Conservation (phyloP, 2,888 invertebrate genomes). For the Shargacucullia verbasci region DNA sequence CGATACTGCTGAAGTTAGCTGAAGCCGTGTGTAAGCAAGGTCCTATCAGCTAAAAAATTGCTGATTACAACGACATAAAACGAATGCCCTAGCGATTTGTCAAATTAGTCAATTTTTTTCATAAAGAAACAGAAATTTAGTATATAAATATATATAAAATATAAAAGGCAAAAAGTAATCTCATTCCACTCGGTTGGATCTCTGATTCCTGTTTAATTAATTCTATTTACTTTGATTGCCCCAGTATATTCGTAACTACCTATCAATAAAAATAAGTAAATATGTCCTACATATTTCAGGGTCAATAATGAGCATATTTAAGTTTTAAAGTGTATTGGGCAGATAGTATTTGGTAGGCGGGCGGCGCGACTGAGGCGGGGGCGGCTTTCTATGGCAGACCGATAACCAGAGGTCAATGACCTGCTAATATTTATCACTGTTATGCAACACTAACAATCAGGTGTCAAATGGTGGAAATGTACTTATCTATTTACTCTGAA, state of each 20-base stretch:
- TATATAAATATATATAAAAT: too few species aligned
- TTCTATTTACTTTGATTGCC: too few species aligned
- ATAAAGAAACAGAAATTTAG: too few species aligned
- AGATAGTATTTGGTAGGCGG: conserved; percentile 11
- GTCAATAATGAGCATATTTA: too few species aligned
- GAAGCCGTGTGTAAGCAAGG: conserved; percentile 14
- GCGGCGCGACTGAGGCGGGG: conserved; percentile 43
- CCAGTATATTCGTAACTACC: too few species aligned
- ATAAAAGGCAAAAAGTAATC: too few species aligned
- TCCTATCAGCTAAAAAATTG: conserved; percentile 3
- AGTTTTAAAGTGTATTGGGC: conserved; percentile 20
- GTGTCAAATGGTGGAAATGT: conserved; percentile 41
- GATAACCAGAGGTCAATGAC: conserved; percentile 46
- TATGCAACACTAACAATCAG: conserved; percentile 46
- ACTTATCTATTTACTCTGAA: conserved; percentile 41
- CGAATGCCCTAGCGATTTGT: too few species aligned
- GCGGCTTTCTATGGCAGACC: conserved; percentile 25
- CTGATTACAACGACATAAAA: too few species aligned
- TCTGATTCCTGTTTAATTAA: too few species aligned
- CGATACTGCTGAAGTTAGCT: conserved; percentile 19
- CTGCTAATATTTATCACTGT: conserved; percentile 35
- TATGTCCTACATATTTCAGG: too few species aligned
- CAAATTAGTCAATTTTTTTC: too few species aligned
- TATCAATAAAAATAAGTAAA: conserved; percentile 13
- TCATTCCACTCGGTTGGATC: too few species aligned